Conservation (phyloP, 2,888 invertebrate species). For the Xanthorhoe spadicearia region DNA sequence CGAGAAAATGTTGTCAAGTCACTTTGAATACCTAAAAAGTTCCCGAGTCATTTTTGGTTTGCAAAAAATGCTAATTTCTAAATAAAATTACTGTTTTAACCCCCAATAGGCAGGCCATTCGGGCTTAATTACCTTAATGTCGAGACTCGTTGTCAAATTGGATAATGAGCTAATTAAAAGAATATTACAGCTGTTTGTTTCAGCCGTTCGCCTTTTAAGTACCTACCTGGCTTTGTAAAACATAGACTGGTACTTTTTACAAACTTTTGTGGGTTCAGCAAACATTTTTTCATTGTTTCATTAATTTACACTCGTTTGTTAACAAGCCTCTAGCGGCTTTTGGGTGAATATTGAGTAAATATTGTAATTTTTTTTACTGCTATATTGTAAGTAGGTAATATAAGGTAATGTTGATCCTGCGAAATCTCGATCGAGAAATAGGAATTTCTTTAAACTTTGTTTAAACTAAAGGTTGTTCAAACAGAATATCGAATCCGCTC, state of each 20-base stretch:
- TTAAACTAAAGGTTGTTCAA: too few relatives aligned
- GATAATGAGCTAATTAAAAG: constrained; percentile 29
- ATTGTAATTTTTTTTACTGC: too few relatives aligned
- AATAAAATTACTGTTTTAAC: constrained; percentile 17
- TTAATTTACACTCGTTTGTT: background rate
- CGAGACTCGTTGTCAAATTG: constrained; percentile 21
- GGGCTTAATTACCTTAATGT: constrained; percentile 18
- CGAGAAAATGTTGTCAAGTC: constrained; percentile 7
- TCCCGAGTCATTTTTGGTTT: background rate
- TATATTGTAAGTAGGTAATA: too few relatives aligned
- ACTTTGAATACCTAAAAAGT: constrained; percentile 1
- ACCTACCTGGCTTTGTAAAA: constrained; percentile 8
- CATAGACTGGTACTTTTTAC: background rate
- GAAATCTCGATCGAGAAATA: too few relatives aligned
- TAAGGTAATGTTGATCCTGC: too few relatives aligned
- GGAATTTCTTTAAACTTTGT: too few relatives aligned
- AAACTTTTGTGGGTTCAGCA: background rate
- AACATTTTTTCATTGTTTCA: background rate
- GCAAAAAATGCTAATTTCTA: constrained; percentile 7
- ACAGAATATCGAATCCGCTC: constrained; percentile 22
- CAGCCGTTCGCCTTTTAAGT: background rate
- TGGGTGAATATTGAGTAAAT: background rate
- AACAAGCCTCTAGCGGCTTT: background rate
- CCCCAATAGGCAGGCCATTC: constrained; percentile 13
- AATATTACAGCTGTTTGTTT: constrained; percentile 23